A percentile compares a stretch with the other conserved stretches of the same genome.
Evolutionary conservation across 2,888 invertebrate genomes (phyloP).

Genomic region (Leptogaster cylindrica): DNA sequence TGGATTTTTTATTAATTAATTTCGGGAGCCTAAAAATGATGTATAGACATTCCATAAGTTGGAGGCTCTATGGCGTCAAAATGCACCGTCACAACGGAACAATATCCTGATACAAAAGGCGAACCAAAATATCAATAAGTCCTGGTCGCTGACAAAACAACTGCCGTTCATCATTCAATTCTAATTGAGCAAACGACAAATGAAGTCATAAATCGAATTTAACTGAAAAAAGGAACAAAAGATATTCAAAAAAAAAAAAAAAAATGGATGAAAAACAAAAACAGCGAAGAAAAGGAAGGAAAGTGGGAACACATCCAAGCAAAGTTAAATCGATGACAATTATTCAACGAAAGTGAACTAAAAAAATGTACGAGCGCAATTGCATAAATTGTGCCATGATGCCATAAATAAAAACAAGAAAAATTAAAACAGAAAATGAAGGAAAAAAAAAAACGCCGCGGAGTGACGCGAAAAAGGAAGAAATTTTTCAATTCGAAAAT

Average conservation of each 20-base stretch:
- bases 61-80: too few relatives aligned
- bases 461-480: constrained; percentile 27
- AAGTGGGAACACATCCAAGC: background rate
- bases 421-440: constrained; percentile 8
- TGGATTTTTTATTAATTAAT: too few relatives aligned
- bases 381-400: background rate
- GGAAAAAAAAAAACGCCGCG: background rate
- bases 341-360: constrained; percentile 29
- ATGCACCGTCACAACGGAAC: too few relatives aligned
- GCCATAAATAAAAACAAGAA: constrained; percentile 15
- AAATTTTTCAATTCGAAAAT: constrained; percentile 21
- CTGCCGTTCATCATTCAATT: constrained; percentile 19
- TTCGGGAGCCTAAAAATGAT: too few relatives aligned
- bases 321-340: background rate
- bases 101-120: too few relatives aligned
- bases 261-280: background rate
- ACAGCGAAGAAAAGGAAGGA: background rate
- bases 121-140: too few relatives aligned
- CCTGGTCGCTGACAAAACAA: constrained; percentile 26
- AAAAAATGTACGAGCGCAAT: constrained; percentile 13
- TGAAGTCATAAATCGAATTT: constrained; percentile 18
- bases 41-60: too few relatives aligned
- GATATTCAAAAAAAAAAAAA: background rate
- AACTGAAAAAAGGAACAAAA: constrained; percentile 13
- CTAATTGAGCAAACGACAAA: constrained; percentile 26